Evolutionary conservation across 2,888 invertebrate species (phyloP).

Genomic region (Oscheius sp.): DNA sequence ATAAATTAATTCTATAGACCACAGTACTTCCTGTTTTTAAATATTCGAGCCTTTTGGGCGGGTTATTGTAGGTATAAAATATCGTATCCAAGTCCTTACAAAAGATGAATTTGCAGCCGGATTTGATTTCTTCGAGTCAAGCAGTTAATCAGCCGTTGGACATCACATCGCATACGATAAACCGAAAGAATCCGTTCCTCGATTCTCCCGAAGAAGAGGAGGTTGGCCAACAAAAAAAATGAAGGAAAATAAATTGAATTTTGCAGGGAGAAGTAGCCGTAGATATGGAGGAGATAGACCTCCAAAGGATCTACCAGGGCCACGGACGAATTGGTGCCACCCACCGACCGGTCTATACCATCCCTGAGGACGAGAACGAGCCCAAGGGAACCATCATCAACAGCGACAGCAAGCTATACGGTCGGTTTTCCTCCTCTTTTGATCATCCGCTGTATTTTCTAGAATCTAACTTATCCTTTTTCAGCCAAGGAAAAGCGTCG

Average conservation of each 20-base stretch:
- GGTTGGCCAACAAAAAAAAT: too few species aligned
- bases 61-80: neutral
- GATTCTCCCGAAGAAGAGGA: conserved; percentile 63
- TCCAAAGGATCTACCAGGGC: conserved; percentile 37
- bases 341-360: conserved; percentile 69
- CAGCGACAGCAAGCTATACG: conserved; percentile 53
- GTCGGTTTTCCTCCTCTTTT: conserved; percentile 24
- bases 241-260: conserved; percentile 29
- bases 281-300: conserved; percentile 59
- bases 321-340: conserved; percentile 27
- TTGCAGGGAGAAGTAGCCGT: too few species aligned
- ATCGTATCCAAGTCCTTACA: neutral
- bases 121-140: neutral
- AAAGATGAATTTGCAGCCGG: neutral
- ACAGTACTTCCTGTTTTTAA: neutral
- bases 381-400: conserved; percentile 54
- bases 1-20: too few species aligned
- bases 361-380: conserved; percentile 69
- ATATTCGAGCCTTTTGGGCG: too few species aligned
- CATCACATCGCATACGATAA: neutral
- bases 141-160: conserved; percentile 16
- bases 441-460: neutral
- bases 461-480: neutral
- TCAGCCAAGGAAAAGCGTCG: conserved; percentile 48
- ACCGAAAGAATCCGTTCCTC: conserved; percentile 60